A percentile compares a stretch with the other conserved stretches of the same genome.
Conservation (phyloP, 2,888 invertebrate species). For the Drepana falcataria region DNA sequence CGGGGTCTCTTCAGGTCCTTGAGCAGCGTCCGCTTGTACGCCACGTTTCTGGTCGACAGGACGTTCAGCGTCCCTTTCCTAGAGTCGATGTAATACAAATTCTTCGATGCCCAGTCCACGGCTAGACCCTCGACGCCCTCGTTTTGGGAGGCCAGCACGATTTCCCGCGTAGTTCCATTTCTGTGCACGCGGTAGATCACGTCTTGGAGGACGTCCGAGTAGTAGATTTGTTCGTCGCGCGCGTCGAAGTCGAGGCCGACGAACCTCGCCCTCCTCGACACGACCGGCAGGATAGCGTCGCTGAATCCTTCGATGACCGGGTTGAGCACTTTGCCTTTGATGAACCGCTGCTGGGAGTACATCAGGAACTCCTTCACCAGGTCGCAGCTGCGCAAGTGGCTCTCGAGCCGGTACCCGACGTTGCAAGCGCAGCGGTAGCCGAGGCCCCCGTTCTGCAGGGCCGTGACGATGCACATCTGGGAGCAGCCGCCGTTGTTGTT, state of each 20-base stretch:
- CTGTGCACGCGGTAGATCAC: slow-evolving; percentile 92
- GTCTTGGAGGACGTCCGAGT: slow-evolving; percentile 97
- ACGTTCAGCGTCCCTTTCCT: slow-evolving; percentile 96
- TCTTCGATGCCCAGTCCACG: slow-evolving; percentile 97
- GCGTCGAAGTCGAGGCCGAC: slow-evolving; percentile 97
- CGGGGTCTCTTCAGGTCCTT: slow-evolving; percentile 94
- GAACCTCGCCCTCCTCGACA: slow-evolving; percentile 93
- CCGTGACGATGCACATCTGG: slow-evolving; percentile 95
- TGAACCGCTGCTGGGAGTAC: slow-evolving; percentile 97
- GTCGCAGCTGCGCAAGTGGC: slow-evolving; percentile 88
- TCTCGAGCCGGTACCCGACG: slow-evolving; percentile 88
- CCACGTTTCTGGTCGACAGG: slow-evolving; percentile 90
- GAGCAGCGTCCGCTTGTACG: slow-evolving; percentile 88
- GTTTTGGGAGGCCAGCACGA: slow-evolving; percentile 96
- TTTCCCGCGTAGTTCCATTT: slow-evolving; percentile 89
- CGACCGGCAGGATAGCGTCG: slow-evolving; percentile 96
- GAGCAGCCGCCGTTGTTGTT: slow-evolving; percentile 93
- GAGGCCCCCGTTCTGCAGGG: slow-evolving; percentile 83
- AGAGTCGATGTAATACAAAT: slow-evolving; percentile 96
- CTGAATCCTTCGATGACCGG: slow-evolving; percentile 94
- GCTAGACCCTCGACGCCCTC: slow-evolving; percentile 98
- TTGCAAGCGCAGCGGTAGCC: slow-evolving; percentile 95
- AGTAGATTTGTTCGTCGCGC: slow-evolving; percentile 94
- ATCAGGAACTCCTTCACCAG: slow-evolving; percentile 92
- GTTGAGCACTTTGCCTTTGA: slow-evolving; percentile 93